These are phyloP conservation scores for Corythornis leucogaster DNA, from an alignment of 2,797 vertebrate genomes.

Conservation along the genomic window DNA sequence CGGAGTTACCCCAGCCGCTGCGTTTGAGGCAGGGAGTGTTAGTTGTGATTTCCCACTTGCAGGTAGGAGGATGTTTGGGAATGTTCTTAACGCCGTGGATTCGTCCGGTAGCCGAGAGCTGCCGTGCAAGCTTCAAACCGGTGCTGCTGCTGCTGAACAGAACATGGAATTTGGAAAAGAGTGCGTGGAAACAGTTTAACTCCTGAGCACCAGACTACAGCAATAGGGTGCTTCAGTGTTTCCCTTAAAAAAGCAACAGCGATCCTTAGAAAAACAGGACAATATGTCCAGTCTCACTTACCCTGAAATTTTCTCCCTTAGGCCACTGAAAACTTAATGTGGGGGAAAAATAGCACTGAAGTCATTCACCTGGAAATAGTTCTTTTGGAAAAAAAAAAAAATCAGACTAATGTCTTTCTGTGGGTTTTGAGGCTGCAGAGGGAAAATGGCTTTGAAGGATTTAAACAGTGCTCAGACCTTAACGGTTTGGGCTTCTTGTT, in stretches of 20 bases:
- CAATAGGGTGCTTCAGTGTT: background rate
- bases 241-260: background rate
- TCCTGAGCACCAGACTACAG: accelerated
- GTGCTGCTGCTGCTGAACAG: background rate
- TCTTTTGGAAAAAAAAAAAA: background rate
- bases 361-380: background rate
- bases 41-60: background rate
- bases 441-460: background rate
- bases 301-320: background rate
- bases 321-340: background rate
- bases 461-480: background rate
- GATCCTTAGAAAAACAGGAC: background rate
- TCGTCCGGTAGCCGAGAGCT: background rate
- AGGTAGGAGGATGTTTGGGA: background rate
- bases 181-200: background rate
- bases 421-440: background rate
- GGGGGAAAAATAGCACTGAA: background rate
- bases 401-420: background rate
- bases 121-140: accelerated
- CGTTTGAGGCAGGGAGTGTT: background rate
- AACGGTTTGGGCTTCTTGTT: background rate
- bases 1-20: accelerated
- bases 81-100: background rate
- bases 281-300: background rate
- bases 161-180: background rate